Conservation (phyloP, 1,140 invertebrate genomes). For the Drosophila orosa region DNA sequence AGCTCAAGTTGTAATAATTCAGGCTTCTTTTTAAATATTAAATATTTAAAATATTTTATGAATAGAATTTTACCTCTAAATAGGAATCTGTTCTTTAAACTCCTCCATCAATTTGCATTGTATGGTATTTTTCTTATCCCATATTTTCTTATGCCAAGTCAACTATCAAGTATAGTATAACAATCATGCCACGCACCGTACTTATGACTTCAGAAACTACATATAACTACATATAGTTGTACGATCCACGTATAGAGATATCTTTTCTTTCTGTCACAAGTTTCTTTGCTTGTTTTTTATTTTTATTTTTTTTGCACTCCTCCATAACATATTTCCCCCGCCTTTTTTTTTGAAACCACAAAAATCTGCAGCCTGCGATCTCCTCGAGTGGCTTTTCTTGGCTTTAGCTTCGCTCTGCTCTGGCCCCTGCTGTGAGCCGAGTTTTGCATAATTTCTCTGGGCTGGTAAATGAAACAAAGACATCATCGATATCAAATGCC, state of each 20-base stretch:
- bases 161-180: background rate
- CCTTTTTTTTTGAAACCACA: constrained; percentile 44
- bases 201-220: constrained; percentile 3
- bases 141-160: background rate
- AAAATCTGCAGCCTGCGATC: constrained; percentile 49
- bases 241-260: constrained; percentile 45
- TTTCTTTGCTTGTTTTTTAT: constrained; percentile 35
- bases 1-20: background rate
- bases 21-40: background rate
- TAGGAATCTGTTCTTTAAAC: background rate
- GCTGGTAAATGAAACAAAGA: constrained; percentile 77
- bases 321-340: constrained; percentile 13
- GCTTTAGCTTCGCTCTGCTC: constrained; percentile 18
- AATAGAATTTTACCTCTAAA: background rate
- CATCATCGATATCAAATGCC: constrained; percentile 80
- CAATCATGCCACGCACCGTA: constrained; percentile 4
- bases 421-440: constrained; percentile 42
- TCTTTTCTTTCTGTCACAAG: constrained; percentile 43
- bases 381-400: constrained; percentile 35
- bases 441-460: constrained; percentile 56
- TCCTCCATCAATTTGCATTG: no score
- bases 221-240: constrained; percentile 26
- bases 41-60: background rate
- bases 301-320: constrained; percentile 10
- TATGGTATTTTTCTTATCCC: background rate